Evolutionary conservation across 2,797 vertebrate genomes (phyloP), one percentile per base, ranked within the genome.

Genomic region (Poeciliopsis turneri): DNA sequence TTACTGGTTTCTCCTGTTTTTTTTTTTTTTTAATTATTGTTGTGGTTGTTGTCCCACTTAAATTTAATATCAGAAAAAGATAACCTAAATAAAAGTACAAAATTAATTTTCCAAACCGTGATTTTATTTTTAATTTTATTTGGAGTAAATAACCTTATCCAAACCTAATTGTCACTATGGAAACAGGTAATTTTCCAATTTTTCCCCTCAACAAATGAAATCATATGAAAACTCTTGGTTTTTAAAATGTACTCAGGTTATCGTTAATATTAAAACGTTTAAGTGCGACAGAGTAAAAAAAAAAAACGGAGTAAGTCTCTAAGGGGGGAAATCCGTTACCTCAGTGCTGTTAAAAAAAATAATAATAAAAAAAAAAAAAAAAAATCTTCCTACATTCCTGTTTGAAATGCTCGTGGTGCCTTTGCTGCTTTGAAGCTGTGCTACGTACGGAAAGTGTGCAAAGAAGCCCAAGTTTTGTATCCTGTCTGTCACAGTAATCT

Each of bases 381-480:
- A 4, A 25, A 23, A 72, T 47, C 93, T 94, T 93, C 87, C 81
- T 64, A 94, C 93, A 93, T 95, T 95, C 93, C 91, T 90, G 49
- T 83, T 79, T 20, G 11, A 76, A 86, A 86, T 81, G 85, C 86
- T 86, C 82, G 1, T 45, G 76, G 76, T 88, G 89, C 89, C 85
- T 91, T 89, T 10, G 72, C 88, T 88, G 83, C 86, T 84, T 53
- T 88, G 2, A 82, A 86, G 75, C 87, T 86, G 87, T 86, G 85
- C 83, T 72, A 72, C 70, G 81, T 89, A 88, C 25, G n/a, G 80
- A 80, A 87, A 83, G 72, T 79, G 43, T 25, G 82, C 78, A 86
- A 68, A 25, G 39, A 68, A 39, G 41, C 33, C 78, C 46, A 20
- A 73, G 25, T 76, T 82, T 71, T 72, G 46, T 16, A 61, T 59